A percentile compares a stretch with the other conserved stretches of the same genome.
Evolutionary conservation across 2,113 vertebrate genomes (phyloP).

Genomic region (Rana temporaria): DNA sequence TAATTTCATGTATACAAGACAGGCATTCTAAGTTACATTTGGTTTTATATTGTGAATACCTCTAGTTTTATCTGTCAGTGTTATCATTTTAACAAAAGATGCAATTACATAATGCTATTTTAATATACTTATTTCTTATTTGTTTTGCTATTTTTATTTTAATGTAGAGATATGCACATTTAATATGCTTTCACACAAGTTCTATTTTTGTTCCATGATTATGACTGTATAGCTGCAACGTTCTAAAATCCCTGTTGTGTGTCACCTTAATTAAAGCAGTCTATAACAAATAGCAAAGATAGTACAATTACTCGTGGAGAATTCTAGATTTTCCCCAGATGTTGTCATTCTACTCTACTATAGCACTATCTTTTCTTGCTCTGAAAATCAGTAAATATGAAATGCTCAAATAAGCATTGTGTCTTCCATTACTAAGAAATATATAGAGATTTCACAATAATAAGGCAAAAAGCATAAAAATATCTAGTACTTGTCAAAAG

Average conservation of each 20-base stretch:
- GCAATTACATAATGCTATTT: background rate
- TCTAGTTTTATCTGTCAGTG: constrained; percentile 3
- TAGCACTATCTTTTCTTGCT: constrained; percentile 24
- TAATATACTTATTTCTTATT: background rate
- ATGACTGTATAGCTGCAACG: background rate
- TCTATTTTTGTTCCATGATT: constrained; percentile 33
- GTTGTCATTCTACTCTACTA: constrained; percentile 25
- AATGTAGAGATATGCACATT: background rate
- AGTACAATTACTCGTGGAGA: background rate
- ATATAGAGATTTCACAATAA: constrained; percentile 44
- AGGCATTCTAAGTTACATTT: background rate
- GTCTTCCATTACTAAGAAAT: constrained; percentile 25
- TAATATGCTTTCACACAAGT: background rate
- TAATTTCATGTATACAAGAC: no score
- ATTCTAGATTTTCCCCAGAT: constrained; percentile 12
- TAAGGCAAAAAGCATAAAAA: constrained; percentile 46
- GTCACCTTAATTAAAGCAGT: constrained; percentile 20
- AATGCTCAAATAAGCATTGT: constrained; percentile 28
- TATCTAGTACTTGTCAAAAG: constrained; percentile 35
- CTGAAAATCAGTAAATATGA: constrained; percentile 32
- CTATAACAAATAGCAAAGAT: background rate
- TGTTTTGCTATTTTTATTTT: background rate
- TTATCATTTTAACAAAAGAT: background rate
- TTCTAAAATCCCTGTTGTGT: constrained; percentile 1
- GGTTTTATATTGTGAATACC: background rate